Evolutionary conservation across 2,888 invertebrate genomes (phyloP).

Genomic region (Xestia sexstrigata): DNA sequence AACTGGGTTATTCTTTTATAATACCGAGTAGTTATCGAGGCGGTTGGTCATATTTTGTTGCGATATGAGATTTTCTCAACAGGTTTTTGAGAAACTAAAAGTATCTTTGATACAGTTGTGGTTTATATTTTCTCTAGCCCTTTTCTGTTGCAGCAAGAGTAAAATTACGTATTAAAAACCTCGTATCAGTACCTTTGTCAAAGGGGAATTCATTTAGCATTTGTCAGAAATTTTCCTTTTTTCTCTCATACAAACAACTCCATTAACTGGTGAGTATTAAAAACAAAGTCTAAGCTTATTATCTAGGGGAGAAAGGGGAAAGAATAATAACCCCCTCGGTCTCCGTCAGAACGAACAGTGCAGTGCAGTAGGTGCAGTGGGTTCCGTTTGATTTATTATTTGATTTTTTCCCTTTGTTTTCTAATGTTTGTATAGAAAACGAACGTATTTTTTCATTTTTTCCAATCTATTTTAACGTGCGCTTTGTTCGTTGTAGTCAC

Average conservation of each 20-base stretch:
- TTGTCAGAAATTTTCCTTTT: conserved; percentile 49
- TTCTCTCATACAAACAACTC: conserved; percentile 57
- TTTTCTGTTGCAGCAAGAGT: conserved; percentile 6
- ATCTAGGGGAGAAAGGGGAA: conserved; percentile 53
- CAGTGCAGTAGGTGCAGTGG: conserved; percentile 41
- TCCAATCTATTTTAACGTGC: conserved; percentile 25
- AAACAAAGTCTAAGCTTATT: conserved; percentile 71
- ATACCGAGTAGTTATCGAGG: conserved; percentile 28
- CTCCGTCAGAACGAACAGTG: conserved; percentile 41
- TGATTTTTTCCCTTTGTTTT: too few species aligned
- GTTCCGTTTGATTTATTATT: conserved; percentile 60
- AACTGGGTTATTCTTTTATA: conserved; percentile 52
- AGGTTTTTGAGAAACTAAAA: conserved; percentile 6
- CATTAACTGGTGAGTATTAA: conserved; percentile 64
- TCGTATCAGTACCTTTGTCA: conserved; percentile 20
- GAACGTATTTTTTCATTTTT: conserved; percentile 18
- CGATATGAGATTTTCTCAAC: conserved; percentile 27
- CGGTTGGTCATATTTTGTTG: conserved; percentile 13
- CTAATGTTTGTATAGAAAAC: conserved; percentile 42
- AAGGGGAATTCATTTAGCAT: conserved; percentile 55
- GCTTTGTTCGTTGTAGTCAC: conserved; percentile 12
- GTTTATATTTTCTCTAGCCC: not conserved
- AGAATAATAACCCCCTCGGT: conserved; percentile 60
- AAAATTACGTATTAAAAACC: conserved; percentile 40
- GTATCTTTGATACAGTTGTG: not conserved